These are phyloP conservation scores for Sylvicapra grimmia DNA, from an alignment of 2,113 vertebrate genomes.

Conservation along the genomic window DNA sequence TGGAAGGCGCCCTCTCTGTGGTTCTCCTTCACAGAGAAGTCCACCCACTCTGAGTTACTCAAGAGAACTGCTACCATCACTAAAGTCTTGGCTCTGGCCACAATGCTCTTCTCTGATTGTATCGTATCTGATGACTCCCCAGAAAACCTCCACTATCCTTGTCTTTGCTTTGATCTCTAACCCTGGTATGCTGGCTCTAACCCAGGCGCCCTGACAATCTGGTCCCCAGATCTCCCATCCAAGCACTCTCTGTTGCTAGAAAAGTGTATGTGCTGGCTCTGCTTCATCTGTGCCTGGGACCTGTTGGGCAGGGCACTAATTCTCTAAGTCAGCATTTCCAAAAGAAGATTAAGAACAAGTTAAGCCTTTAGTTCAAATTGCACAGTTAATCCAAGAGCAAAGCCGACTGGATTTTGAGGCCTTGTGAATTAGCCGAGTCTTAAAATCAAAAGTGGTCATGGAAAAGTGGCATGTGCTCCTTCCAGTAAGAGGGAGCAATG, in stretches of 20 bases:
- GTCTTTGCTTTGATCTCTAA: not conserved
- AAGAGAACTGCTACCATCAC: not conserved
- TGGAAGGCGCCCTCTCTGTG: no score
- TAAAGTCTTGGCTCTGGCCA: not conserved
- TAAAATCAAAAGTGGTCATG: not conserved
- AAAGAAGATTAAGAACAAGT: constrained; percentile 31
- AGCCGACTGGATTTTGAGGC: not conserved
- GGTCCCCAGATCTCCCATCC: not conserved
- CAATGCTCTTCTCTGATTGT: not conserved
- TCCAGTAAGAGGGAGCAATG: not conserved
- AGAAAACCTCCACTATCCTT: not conserved
- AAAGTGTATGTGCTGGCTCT: not conserved
- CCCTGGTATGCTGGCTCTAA: not conserved
- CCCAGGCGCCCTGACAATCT: not conserved
- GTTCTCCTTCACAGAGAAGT: not conserved
- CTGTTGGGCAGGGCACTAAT: not conserved
- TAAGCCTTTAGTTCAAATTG: constrained; percentile 6
- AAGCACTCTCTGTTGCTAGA: not conserved
- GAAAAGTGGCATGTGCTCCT: not conserved
- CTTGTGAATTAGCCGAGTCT: not conserved
- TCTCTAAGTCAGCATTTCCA: constrained; percentile 26
- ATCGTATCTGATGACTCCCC: not conserved
- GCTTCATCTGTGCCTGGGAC: not conserved
- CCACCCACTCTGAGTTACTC: not conserved
- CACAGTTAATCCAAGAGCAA: constrained; percentile 38